Conservation (phyloP, 2,888 invertebrate genomes). For the Eristalis tenax region DNA sequence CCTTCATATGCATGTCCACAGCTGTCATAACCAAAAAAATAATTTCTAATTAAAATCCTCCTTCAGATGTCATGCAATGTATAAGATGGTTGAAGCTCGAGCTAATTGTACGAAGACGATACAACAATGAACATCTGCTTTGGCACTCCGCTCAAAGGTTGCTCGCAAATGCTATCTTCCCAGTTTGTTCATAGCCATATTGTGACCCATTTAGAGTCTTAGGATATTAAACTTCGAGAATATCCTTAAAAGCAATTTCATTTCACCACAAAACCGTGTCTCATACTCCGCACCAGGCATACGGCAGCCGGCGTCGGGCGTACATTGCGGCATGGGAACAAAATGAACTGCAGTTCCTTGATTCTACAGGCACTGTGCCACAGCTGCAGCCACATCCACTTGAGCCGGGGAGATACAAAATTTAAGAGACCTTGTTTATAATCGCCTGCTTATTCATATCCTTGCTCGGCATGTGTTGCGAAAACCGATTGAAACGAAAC, state of each 20-base stretch:
- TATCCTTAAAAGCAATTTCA: neutral
- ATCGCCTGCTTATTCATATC: slow-evolving; percentile 49
- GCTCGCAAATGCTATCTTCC: too few species aligned
- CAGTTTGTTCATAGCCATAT: neutral
- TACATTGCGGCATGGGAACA: too few species aligned
- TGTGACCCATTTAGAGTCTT: neutral
- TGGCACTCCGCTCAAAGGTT: neutral
- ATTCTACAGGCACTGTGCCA: slow-evolving; percentile 20
- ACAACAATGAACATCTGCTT: neutral
- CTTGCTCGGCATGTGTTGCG: slow-evolving; percentile 38
- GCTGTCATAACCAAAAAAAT: neutral
- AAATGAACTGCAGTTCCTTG: slow-evolving; percentile 3
- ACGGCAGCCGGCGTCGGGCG: too few species aligned
- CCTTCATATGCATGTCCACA: neutral
- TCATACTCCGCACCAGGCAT: too few species aligned
- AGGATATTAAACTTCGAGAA: neutral
- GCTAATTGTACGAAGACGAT: neutral
- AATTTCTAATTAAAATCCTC: neutral
- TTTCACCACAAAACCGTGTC: neutral
- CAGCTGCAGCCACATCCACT: slow-evolving; percentile 23
- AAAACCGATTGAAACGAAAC: neutral
- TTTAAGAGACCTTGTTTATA: slow-evolving; percentile 32
- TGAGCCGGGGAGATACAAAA: slow-evolving; percentile 20
- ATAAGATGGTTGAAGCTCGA: neutral
- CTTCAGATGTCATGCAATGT: neutral